Percentiles rank a stretch among this genome's conserved stretches.
These are phyloP conservation scores for Sander vitreus DNA, from an alignment of 2,113 vertebrate species.

Conservation along the genomic window DNA sequence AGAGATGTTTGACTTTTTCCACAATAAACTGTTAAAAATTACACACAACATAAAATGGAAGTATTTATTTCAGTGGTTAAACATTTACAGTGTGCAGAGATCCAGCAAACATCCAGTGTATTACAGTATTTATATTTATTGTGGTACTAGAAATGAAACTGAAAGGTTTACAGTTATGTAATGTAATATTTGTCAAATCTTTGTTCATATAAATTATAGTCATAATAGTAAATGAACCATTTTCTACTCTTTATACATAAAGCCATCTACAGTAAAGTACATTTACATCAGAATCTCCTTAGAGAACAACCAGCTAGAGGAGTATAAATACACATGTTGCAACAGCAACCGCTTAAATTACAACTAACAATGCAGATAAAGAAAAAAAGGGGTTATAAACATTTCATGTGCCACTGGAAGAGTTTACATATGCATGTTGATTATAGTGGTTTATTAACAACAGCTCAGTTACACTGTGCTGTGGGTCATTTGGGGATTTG, in stretches of 20 bases:
- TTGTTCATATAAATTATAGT: constrained; percentile 74
- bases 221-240: constrained; percentile 50
- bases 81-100: constrained; percentile 75
- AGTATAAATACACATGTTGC: constrained; percentile 77
- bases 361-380: constrained; percentile 54
- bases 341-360: constrained; percentile 75
- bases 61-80: constrained; percentile 77
- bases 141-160: constrained; percentile 37
- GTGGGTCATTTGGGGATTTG: constrained; percentile 10
- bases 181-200: constrained; percentile 40
- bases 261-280: constrained; percentile 66
- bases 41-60: constrained; percentile 18
- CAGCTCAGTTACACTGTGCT: constrained; percentile 60
- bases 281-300: constrained; percentile 76
- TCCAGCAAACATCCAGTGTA: constrained; percentile 69
- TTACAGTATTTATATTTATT: constrained; percentile 46
- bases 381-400: constrained; percentile 47
- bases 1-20: constrained; percentile 28
- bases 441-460: constrained; percentile 59
- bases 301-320: constrained; percentile 74
- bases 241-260: constrained; percentile 74
- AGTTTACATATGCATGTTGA: constrained; percentile 48
- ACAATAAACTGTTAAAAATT: constrained; percentile 48
- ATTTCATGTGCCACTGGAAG: constrained; percentile 68
- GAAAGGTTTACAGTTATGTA: constrained; percentile 17